phyloP scores from a whole-genome alignment of 2,113 vertebrate genomes.

The Hemiprocne comata region DNA sequence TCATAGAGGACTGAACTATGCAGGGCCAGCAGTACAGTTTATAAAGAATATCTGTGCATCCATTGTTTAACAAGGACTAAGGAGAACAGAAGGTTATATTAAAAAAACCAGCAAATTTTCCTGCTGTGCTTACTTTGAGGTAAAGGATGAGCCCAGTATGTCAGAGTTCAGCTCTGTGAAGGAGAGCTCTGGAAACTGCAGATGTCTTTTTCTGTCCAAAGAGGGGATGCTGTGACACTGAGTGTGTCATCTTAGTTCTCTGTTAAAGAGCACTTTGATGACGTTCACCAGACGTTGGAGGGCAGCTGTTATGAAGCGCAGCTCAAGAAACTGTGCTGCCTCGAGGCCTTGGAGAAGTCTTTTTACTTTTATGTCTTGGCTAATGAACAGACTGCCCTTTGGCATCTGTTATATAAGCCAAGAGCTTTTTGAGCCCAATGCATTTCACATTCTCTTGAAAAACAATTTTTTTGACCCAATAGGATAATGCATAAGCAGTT shows the following conservation, averaged over 20 bases:
- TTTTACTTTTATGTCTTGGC: conserved; percentile 46
- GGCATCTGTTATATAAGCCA: conserved; percentile 42
- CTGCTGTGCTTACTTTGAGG: not conserved
- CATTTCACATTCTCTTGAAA: conserved; percentile 35
- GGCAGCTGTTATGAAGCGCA: conserved; percentile 33
- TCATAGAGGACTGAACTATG: not conserved
- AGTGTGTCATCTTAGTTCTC: not conserved
- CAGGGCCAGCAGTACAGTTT: not conserved
- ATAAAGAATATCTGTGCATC: not conserved
- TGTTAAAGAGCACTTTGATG: conserved; percentile 25
- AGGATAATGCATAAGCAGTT: not conserved
- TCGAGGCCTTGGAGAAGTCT: conserved; percentile 30
- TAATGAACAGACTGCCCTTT: conserved; percentile 50
- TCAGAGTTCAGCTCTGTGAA: not conserved
- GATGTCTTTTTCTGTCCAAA: not conserved
- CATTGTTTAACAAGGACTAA: not conserved
- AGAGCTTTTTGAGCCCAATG: conserved; percentile 1
- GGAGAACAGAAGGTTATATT: not conserved
- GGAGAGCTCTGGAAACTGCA: not conserved
- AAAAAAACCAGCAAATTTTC: conserved; percentile 4
- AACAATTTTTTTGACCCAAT: not conserved
- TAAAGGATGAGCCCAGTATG: not conserved
- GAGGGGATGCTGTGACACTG: not conserved
- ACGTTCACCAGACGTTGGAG: conserved; percentile 41
- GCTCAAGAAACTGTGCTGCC: conserved; percentile 36